These are phyloP conservation scores for Epizoanthus ramosus DNA, from an alignment of 92 coral and sea anemone species.

Conservation along the genomic window DNA sequence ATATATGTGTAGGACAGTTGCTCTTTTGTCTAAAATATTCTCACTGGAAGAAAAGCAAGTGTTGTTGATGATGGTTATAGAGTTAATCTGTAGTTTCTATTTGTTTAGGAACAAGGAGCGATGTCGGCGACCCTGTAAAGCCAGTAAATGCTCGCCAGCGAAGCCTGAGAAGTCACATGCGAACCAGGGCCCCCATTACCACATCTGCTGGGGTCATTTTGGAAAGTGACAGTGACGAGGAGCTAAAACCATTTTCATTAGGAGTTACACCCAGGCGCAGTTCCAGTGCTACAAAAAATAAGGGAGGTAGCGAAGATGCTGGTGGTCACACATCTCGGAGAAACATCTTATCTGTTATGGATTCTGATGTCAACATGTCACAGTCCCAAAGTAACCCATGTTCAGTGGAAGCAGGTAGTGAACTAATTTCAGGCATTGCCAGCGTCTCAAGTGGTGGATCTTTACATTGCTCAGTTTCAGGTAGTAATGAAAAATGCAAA, in stretches of 20 bases:
- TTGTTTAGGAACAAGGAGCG: not conserved
- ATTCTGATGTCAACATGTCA: not conserved
- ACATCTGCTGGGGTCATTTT: not conserved
- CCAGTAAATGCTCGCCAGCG: conserved; percentile 25
- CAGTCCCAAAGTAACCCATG: not conserved
- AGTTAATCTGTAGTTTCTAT: not conserved
- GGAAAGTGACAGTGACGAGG: conserved; percentile 26
- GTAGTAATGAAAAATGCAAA: not conserved
- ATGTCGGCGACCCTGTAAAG: not conserved
- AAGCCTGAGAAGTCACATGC: conserved; percentile 34
- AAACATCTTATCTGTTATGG: not conserved
- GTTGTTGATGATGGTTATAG: no score
- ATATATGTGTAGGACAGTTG: no score
- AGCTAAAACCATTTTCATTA: not conserved
- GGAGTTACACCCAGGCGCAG: not conserved
- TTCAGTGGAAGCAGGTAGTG: not conserved
- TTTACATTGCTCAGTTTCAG: not conserved
- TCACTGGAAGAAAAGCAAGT: no score
- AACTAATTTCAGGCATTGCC: not conserved
- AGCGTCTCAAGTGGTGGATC: not conserved
- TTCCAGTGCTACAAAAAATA: not conserved
- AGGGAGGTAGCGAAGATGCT: not conserved
- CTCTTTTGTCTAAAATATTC: no score
- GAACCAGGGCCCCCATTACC: not conserved
- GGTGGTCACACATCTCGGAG: not conserved